Evolutionary conservation across 2,888 invertebrate genomes (phyloP).

Genomic region (Leptothorax acervorum): DNA sequence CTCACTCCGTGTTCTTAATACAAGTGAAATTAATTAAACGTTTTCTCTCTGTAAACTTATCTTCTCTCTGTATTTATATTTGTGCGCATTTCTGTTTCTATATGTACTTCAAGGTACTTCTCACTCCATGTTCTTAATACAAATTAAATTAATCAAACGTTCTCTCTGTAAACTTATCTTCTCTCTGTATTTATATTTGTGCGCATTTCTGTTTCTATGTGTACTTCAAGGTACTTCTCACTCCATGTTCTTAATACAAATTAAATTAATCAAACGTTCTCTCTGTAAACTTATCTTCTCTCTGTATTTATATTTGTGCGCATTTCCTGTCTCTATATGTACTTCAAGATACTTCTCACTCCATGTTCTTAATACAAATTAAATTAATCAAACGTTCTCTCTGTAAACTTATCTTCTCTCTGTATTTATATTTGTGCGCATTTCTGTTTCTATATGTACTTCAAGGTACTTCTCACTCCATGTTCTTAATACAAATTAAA

Average conservation of each 20-base stretch:
- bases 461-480: conserved; percentile 1
- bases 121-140: background rate
- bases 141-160: conserved; percentile 6
- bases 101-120: conserved; percentile 9
- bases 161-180: background rate
- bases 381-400: conserved; percentile 15
- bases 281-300: background rate
- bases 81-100: background rate
- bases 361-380: background rate
- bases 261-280: conserved; percentile 9
- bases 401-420: background rate
- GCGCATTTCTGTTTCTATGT: background rate
- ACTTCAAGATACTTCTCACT: conserved; percentile 13
- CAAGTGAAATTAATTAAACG: conserved; percentile 10
- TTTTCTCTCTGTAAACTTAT: background rate
- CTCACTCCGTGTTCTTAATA: background rate
- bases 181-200: background rate
- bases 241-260: background rate
- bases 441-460: background rate
- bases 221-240: conserved; percentile 5
- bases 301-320: background rate
- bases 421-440: background rate
- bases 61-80: background rate
- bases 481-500: conserved; percentile 7
- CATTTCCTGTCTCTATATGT: background rate